Evolutionary conservation across 2,113 vertebrate genomes (phyloP).

Genomic region (Upupa epops): DNA sequence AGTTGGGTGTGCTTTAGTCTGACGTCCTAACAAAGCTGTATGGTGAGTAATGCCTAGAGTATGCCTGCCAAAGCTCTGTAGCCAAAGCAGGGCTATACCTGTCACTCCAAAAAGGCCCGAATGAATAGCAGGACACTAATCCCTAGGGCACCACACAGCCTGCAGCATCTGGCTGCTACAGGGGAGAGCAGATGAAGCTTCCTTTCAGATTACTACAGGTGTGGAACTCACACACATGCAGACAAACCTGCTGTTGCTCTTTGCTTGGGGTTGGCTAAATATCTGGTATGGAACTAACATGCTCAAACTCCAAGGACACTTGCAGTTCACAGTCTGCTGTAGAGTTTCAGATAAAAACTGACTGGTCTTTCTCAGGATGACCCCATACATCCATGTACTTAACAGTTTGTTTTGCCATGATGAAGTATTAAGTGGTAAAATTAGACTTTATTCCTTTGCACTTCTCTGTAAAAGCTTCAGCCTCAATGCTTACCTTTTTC

Average conservation of each 20-base stretch:
- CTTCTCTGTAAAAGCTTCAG: neutral
- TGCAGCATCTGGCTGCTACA: constrained; percentile 15
- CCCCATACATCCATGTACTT: neutral
- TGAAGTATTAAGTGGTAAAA: neutral
- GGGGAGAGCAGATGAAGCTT: neutral
- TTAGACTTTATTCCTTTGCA: neutral
- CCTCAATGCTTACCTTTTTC: neutral
- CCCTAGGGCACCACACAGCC: neutral
- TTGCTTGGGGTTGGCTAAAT: neutral
- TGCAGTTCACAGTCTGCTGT: neutral
- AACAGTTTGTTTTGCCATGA: neutral
- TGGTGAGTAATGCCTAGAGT: constrained; percentile 44
- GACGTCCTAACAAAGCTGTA: constrained; percentile 36
- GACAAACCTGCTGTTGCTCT: neutral
- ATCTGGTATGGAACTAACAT: neutral
- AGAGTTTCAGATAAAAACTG: neutral
- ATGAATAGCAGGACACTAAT: constrained; percentile 60
- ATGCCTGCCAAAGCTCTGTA: constrained; percentile 22
- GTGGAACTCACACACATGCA: neutral
- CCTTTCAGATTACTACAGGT: constrained; percentile 14
- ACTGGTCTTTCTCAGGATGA: neutral
- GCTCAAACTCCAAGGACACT: neutral
- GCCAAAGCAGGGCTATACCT: constrained; percentile 15
- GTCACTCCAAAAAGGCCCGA: constrained; percentile 24
- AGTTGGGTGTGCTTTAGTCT: constrained; percentile 47